Conservation (phyloP, 2,113 vertebrate species). For the Petrocephalus microphthalmus region DNA sequence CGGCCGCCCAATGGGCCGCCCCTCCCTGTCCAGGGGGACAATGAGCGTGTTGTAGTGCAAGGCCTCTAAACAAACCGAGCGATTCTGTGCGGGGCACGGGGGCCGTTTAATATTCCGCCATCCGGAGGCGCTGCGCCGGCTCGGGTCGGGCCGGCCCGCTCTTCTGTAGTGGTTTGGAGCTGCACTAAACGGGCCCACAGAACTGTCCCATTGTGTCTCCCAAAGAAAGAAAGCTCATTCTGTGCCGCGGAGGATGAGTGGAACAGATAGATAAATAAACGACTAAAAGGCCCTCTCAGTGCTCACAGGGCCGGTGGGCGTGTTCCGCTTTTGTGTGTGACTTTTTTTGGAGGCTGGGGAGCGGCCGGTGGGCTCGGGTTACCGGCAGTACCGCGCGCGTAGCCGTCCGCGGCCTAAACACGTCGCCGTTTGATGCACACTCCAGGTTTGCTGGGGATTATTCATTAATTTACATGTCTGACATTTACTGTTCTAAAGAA, state of each 20-base stretch:
- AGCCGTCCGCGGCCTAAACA: not conserved
- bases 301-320: not conserved
- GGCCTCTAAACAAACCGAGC: not conserved
- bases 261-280: constrained; percentile 1
- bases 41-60: not conserved
- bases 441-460: not conserved
- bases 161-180: not conserved
- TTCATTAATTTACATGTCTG: not conserved
- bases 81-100: not conserved
- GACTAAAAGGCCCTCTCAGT: not conserved
- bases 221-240: constrained; percentile 5
- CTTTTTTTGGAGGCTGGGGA: not conserved
- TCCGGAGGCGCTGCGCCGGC: not conserved
- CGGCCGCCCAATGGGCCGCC: not conserved
- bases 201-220: not conserved
- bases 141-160: not conserved
- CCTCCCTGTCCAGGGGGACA: not conserved
- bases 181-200: constrained; percentile 15
- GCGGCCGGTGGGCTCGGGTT: not conserved
- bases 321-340: not conserved
- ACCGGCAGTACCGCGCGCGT: not conserved
- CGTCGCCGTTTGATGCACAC: not conserved
- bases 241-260: not conserved
- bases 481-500: not conserved
- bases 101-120: not conserved